Percentiles rank a stretch among this genome's conserved stretches.
Evolutionary conservation across 2,888 invertebrate species (phyloP).

Genomic region (Cephus rjabovi): DNA sequence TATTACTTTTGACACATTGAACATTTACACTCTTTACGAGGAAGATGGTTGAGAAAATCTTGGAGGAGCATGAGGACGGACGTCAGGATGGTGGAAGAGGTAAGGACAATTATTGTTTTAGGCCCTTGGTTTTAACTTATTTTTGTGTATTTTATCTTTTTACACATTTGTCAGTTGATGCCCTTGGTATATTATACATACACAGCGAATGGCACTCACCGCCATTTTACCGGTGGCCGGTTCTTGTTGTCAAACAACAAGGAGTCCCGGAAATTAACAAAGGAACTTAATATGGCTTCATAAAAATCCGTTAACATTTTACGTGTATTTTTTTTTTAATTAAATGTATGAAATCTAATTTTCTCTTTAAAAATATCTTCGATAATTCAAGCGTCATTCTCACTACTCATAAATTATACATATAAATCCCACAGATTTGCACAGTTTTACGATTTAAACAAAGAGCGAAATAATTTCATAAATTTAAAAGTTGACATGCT

Average conservation of each 20-base stretch:
- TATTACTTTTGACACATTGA: neutral
- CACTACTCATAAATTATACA: too few relatives aligned
- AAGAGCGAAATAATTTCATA: neutral
- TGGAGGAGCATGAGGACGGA: constrained; percentile 73
- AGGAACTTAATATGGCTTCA: neutral
- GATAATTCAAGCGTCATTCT: neutral
- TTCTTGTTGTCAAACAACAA: neutral
- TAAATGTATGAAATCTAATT: neutral
- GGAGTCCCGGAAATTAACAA: neutral
- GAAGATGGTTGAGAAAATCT: constrained; percentile 76
- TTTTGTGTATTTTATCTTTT: neutral
- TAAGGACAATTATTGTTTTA: constrained; percentile 30
- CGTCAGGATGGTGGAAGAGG: constrained; percentile 51
- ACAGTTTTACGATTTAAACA: too few relatives aligned
- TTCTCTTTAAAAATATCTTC: neutral
- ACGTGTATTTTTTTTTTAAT: neutral
- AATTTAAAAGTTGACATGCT: neutral
- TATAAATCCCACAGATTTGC: too few relatives aligned
- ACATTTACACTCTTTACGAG: neutral
- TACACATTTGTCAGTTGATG: neutral
- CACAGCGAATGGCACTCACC: neutral
- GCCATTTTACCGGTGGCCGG: neutral
- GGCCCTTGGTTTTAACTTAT: neutral
- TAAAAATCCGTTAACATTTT: neutral
- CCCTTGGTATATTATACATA: neutral